These are phyloP conservation scores for Halictus rubicundus DNA, from an alignment of 1,140 invertebrate genomes.

Conservation along the genomic window DNA sequence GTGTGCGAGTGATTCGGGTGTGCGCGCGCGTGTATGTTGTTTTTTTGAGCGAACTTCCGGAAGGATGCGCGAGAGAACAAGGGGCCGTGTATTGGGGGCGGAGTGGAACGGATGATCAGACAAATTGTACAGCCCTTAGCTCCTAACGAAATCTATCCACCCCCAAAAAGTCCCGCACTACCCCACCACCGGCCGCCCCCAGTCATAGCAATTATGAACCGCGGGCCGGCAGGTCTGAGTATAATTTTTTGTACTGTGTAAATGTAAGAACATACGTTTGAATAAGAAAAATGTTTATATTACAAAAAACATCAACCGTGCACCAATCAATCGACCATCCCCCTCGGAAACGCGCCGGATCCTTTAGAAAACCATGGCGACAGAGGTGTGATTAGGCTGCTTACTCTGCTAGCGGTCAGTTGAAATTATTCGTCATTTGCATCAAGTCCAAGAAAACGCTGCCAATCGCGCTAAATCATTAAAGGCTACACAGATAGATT, in stretches of 20 bases:
- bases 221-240: constrained; percentile 77
- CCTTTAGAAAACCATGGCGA: no score
- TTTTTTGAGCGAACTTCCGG: constrained; percentile 47
- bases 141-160: constrained; percentile 49
- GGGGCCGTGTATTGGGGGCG: constrained; percentile 73
- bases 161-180: constrained; percentile 58
- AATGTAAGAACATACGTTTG: constrained; percentile 83
- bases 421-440: no score
- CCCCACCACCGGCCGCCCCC: constrained; percentile 70
- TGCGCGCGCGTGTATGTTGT: constrained; percentile 18
- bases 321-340: not conserved
- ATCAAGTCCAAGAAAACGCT: no score
- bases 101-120: constrained; percentile 66
- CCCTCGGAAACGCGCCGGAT: not conserved
- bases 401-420: no score
- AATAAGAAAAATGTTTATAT: constrained; percentile 83
- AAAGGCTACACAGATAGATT: no score
- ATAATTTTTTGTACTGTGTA: constrained; percentile 83
- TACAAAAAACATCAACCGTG: constrained; percentile 66
- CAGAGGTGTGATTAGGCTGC: no score
- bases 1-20: constrained; percentile 22
- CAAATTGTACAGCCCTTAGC: constrained; percentile 71
- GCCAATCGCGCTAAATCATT: no score
- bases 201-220: constrained; percentile 77
- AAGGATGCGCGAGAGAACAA: constrained; percentile 57